A percentile compares a stretch with the other conserved stretches of the same genome.
Conservation (phyloP, 2,113 vertebrate species). For the Oreochromis aureus region DNA sequence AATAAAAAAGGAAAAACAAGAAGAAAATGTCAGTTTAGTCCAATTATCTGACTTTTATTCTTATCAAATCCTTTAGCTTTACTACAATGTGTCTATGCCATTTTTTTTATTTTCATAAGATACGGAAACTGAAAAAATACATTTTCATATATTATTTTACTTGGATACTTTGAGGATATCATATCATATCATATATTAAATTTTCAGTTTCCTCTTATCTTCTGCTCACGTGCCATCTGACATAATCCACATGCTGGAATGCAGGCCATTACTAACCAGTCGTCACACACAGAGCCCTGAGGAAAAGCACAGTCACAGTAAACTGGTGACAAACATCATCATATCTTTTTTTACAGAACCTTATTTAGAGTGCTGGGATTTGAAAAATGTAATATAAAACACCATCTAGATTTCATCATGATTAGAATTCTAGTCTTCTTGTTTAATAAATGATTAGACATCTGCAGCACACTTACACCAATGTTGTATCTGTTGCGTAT, state of each 20-base stretch:
- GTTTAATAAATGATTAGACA: not conserved
- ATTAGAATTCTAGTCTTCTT: not conserved
- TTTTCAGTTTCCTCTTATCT: slow-evolving; percentile 37
- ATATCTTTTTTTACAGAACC: not conserved
- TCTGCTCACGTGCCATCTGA: slow-evolving; percentile 76
- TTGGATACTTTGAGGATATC: not conserved
- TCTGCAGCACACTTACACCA: slow-evolving; percentile 43
- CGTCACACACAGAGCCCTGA: slow-evolving; percentile 74
- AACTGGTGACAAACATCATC: not conserved
- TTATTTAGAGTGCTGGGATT: not conserved
- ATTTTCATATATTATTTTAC: not conserved
- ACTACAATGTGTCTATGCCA: not conserved
- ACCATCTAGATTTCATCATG: not conserved
- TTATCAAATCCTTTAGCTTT: not conserved
- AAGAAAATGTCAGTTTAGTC: not conserved
- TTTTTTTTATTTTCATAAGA: not conserved
- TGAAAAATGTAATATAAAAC: not conserved
- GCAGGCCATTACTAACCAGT: slow-evolving; percentile 72
- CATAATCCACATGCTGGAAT: slow-evolving; percentile 69
- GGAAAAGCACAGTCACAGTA: not conserved
- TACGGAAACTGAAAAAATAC: not conserved
- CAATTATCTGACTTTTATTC: not conserved
- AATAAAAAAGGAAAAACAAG: not conserved
- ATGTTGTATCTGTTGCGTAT: slow-evolving; percentile 68
- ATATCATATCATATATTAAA: not conserved